These are phyloP conservation scores for Drosophila neoperkinsi DNA, from an alignment of 2,888 invertebrate genomes.

Conservation along the genomic window DNA sequence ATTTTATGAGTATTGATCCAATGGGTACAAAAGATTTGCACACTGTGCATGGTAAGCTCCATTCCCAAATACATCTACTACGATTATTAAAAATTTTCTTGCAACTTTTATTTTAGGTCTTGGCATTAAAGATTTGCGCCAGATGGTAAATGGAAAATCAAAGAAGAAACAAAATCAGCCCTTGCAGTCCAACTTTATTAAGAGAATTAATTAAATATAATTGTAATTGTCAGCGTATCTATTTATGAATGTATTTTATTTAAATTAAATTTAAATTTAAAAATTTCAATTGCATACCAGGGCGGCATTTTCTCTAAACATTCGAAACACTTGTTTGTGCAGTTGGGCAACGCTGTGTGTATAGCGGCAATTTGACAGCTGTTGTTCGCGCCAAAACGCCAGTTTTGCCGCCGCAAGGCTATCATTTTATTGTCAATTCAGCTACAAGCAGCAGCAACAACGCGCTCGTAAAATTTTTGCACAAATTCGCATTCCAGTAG, in stretches of 20 bases:
- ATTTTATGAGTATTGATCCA: constrained; percentile 67
- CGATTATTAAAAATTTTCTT: background rate
- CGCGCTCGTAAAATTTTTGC: background rate
- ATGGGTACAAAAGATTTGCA: constrained; percentile 37
- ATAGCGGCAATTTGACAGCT: constrained; percentile 41
- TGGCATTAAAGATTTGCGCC: constrained; percentile 42
- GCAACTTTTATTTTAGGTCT: constrained; percentile 43
- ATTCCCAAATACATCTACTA: background rate
- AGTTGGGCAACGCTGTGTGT: constrained; percentile 32
- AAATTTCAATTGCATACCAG: constrained; percentile 12
- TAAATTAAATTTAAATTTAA: background rate
- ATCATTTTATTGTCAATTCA: constrained; percentile 21
- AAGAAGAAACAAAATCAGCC: background rate
- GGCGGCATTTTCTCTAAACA: constrained; percentile 11
- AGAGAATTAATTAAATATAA: constrained; percentile 1
- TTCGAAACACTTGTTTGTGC: background rate
- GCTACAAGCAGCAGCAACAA: constrained; percentile 12
- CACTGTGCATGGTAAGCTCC: constrained; percentile 75
- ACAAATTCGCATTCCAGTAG: constrained; percentile 9
- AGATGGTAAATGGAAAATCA: constrained; percentile 39
- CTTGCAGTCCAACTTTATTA: background rate
- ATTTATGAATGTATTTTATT: background rate
- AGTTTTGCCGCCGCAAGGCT: constrained; percentile 48
- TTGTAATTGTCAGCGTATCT: background rate
- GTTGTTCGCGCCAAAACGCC: constrained; percentile 60